Percentiles rank a stretch among this genome's conserved stretches.
Evolutionary conservation across 2,888 invertebrate genomes (phyloP).

Genomic region (Sicus ferrugineus): DNA sequence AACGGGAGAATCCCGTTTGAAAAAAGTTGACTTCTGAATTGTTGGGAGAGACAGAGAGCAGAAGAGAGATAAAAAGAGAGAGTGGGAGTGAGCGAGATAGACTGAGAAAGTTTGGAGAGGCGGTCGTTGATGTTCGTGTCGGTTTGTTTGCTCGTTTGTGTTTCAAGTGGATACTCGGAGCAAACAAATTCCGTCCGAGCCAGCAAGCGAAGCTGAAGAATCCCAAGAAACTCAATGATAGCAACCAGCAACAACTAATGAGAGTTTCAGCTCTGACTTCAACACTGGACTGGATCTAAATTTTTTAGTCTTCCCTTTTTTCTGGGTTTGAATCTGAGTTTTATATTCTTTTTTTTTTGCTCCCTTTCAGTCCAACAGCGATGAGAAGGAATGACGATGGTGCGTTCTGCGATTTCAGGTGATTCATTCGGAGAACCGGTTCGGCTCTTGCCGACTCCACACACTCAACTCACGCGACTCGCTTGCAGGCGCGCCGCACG

Average conservation of each 20-base stretch:
- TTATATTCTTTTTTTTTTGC: conserved; percentile 13
- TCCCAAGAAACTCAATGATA: background rate
- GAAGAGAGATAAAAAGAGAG: too few relatives aligned
- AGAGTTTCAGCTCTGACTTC: conserved; percentile 4
- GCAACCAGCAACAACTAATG: conserved; percentile 20
- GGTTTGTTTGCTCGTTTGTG: background rate
- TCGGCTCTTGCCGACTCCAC: background rate
- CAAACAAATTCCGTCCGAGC: background rate
- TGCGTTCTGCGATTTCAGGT: conserved; percentile 21
- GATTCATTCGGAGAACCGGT: conserved; percentile 31
- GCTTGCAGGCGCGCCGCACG: too few relatives aligned
- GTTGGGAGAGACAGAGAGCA: too few relatives aligned
- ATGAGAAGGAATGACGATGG: background rate
- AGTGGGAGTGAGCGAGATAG: background rate
- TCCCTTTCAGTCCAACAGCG: background rate
- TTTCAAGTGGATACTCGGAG: background rate
- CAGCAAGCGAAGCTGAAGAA: background rate
- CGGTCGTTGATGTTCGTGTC: background rate
- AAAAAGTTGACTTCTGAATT: too few relatives aligned
- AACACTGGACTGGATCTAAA: too few relatives aligned
- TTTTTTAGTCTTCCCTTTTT: too few relatives aligned
- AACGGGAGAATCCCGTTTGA: too few relatives aligned
- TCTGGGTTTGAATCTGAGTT: background rate
- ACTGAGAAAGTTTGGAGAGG: background rate
- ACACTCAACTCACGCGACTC: background rate